Conservation (phyloP, 2,888 invertebrate species). For the Parnassius apollo region DNA sequence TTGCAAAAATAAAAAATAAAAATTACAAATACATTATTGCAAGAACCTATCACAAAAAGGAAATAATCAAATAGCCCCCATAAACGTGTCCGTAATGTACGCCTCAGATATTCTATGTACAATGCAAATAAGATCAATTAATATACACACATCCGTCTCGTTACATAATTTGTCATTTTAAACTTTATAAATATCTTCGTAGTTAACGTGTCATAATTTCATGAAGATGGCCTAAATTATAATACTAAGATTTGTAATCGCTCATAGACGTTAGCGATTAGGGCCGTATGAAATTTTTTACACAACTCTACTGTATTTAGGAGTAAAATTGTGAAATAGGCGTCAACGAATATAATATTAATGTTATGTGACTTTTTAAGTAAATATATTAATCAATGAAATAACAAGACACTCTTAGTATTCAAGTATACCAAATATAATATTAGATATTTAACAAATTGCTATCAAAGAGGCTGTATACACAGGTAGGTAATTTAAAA, state of each 20-base stretch:
- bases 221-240: conserved; percentile 70
- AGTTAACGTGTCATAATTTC: conserved; percentile 64
- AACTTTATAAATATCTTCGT: conserved; percentile 66
- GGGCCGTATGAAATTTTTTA: conserved; percentile 9
- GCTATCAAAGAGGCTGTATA: no score
- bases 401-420: no score
- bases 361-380: no score
- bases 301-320: neutral
- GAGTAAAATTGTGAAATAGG: neutral
- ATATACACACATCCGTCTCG: conserved; percentile 53
- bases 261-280: conserved; percentile 33
- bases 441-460: no score
- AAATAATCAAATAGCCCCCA: conserved; percentile 42
- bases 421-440: no score
- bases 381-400: no score
- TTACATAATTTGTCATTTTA: conserved; percentile 74
- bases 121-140: conserved; percentile 70
- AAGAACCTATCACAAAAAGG: conserved; percentile 69
- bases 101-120: conserved; percentile 72
- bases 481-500: neutral
- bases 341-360: no score
- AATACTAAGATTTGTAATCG: conserved; percentile 47
- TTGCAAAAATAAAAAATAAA: conserved; percentile 39
- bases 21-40: conserved; percentile 59
- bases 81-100: conserved; percentile 53